Base-by-base conservation (phyloP, 2,113 vertebrate species). In the Apaloderma vittatum region DNA sequence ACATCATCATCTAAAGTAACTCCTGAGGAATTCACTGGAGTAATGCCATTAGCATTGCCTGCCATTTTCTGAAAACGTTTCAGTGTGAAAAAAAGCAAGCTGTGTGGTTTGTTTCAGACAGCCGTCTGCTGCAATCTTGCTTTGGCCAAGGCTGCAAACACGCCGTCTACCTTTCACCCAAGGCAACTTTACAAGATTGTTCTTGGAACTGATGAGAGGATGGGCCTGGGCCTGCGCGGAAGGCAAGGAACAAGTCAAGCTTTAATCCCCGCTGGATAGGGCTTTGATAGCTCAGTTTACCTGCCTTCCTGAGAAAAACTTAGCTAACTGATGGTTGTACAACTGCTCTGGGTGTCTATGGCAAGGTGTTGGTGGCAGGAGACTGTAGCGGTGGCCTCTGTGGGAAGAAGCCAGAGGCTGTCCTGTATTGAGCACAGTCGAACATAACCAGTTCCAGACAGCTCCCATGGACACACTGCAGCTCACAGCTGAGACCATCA, bases 1-100 rank as follows among this genome's bases (percentile, higher is more conserved):
- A 90, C 7, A 97, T 94, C 93, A 96, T 90, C 84, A 86, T 94
- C 88, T 90, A 82, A 94, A 95, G 76, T 74, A 95, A 84, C 87
- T 94, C 81, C 70, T 3, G 5, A 93, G 70, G 67, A 97, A 96
- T 93, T 93, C 68, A 57, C 72, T 79, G 51, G 48, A 85, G 66
- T 77, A 92, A 97, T 86, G 89, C 29, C 86, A 83, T 91, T 87
- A 95, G 29, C 1, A 1, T 36, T 92, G 82, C 84, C 63, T 80
- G 58, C 66, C 67, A 88, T 80, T 96, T 86, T 88, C 48, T 76
- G 20, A 84, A 84, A 96, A 43, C 14, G n/a, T 80, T 94, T 90
- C 51, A 23, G 22, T 45, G 34, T 67, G 40, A 40, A 72, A n/a
- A 29, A 66, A 81, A 74, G 55, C 22, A 79, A 45, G 40, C 45